These are phyloP conservation scores for Theretra japonica DNA, from an alignment of 2,888 invertebrate genomes.

Conservation along the genomic window DNA sequence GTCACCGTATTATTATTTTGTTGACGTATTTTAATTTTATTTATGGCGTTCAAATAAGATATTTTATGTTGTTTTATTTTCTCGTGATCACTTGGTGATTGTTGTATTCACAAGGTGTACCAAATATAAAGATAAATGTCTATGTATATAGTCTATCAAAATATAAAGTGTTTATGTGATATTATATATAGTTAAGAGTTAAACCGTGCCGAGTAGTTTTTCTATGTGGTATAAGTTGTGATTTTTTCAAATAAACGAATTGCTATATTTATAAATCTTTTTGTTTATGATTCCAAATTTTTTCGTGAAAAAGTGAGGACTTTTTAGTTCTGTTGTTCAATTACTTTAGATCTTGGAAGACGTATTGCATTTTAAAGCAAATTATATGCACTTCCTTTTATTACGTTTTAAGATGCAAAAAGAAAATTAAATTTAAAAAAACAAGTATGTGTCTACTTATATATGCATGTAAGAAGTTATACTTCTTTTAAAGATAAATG, in stretches of 20 bases:
- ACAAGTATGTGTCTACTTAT: no score
- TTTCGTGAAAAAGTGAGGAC: not conserved
- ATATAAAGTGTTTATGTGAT: conserved; percentile 84
- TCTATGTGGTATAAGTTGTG: conserved; percentile 85
- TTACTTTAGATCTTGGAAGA: no score
- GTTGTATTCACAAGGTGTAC: conserved; percentile 67
- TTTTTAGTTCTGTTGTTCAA: no score
- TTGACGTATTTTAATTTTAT: conserved; percentile 34
- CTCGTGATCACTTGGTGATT: conserved; percentile 62
- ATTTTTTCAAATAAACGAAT: conserved; percentile 81
- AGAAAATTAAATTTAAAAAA: no score
- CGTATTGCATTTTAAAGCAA: no score
- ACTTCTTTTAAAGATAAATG: no score
- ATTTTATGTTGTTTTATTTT: conserved; percentile 37
- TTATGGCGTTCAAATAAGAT: conserved; percentile 31
- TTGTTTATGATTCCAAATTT: conserved; percentile 18
- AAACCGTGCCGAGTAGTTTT: conserved; percentile 85
- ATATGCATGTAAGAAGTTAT: no score
- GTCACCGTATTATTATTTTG: conserved; percentile 32
- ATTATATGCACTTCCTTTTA: no score
- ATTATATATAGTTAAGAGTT: conserved; percentile 83
- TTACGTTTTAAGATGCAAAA: no score
- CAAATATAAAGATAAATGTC: conserved; percentile 65
- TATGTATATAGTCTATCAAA: conserved; percentile 81
- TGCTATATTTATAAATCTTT: conserved; percentile 62